A percentile compares a stretch with the other conserved stretches of the same genome.
phyloP scores from a whole-genome alignment of 1,140 invertebrate species.

The Tetraneura akinire region DNA sequence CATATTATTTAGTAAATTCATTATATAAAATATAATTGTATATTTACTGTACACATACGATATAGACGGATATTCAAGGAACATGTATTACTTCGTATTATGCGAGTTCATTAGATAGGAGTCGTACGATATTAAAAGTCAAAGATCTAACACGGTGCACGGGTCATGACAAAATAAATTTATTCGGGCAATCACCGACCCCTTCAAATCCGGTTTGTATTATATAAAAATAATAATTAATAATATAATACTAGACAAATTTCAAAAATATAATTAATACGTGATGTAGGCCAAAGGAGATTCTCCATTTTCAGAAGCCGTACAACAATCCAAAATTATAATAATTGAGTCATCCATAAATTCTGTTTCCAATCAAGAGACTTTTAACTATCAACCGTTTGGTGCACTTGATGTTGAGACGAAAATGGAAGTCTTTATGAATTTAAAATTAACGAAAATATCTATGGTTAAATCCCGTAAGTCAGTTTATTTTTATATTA shows the following conservation, averaged over 20 bases:
- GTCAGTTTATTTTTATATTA: not conserved
- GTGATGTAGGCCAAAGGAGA: not conserved
- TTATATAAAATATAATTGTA: too few relatives aligned
- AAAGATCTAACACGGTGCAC: slow-evolving; percentile 16
- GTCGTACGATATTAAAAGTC: not conserved
- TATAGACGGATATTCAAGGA: slow-evolving; percentile 52
- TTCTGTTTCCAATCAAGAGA: not conserved
- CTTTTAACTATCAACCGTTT: slow-evolving; percentile 19
- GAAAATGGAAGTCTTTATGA: not conserved
- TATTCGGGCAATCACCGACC: not conserved
- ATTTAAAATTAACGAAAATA: not conserved
- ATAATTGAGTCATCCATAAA: not conserved
- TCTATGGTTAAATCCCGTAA: not conserved
- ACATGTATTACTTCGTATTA: slow-evolving; percentile 5
- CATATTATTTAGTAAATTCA: too few relatives aligned
- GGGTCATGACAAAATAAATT: not conserved
- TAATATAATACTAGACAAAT: too few relatives aligned
- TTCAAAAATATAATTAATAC: too few relatives aligned
- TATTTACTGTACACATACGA: not conserved
- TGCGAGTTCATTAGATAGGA: not conserved
- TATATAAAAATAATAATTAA: too few relatives aligned
- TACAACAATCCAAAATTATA: not conserved
- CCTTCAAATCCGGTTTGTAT: not conserved
- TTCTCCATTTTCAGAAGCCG: slow-evolving; percentile 7
- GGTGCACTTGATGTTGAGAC: not conserved